Evolutionary conservation across 2,888 invertebrate genomes (phyloP), one percentile per base, ranked within the genome.

Genomic region (Yponomeuta plumbellus): DNA sequence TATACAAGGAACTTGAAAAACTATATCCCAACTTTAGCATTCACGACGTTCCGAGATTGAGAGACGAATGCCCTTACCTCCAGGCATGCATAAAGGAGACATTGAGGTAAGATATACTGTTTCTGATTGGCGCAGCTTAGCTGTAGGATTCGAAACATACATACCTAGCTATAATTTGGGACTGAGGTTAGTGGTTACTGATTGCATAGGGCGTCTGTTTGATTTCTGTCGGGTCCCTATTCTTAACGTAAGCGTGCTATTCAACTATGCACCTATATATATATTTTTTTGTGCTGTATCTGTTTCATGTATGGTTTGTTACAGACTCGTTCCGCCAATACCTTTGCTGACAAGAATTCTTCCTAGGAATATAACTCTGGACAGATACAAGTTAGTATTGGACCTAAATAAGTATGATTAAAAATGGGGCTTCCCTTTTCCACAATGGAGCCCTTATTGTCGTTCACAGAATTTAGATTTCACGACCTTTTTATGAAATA

Each of bases 51-150:
- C 72, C 73, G 10, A 77, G 75, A 22, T 71, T 89, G 34, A 81
- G 80, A 63, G 78, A 80, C 39, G 77, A 76, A 11, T 85, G 86
- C 73, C 92, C 92, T 0, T 94, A 93, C 75, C 80, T 94, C 34
- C 92, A 93, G 77, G 94, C 94, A 0, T 94, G 94, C 72, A 86
- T 94, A 63, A 93, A 92, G 71, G 94, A 94, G 73, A 93, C 93
- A 64, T 78, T 94, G 67, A 87, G 94, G 93, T 93, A 76, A 52
- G 21, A 34, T 5, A 6, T 6, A 8, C n/a, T n/a, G 34, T 34
- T 34, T 34, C 34, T 8, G 8, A 34, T 8, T 5, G 5, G 8
- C 34, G 34, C 8, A 34, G n/a, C 34, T 1, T 34, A 34, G 8
- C 8, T 1, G 34, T 34, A 34, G 34, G 8, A 34, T 34, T 34